Base-by-base conservation (phyloP, 2,113 vertebrate species). In the Tor tambroides region DNA sequence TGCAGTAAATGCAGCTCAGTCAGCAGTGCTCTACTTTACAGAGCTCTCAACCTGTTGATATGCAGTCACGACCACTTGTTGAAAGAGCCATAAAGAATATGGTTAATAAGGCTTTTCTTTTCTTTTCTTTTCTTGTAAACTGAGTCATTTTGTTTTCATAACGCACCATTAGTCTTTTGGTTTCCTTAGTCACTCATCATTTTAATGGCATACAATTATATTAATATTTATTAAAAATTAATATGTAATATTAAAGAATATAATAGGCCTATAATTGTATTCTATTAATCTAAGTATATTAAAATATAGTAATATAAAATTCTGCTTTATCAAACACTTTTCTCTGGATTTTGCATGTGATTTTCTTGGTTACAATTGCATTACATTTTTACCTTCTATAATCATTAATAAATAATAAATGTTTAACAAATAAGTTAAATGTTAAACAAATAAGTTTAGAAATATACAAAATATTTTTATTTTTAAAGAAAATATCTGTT, bases 11-110 rank as follows among this genome's bases (percentile, higher is more conserved):
- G 56, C 56, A 80, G 26, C 26, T 83, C 43, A 71, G 59, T 46
- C 23, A 63, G n/a, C 7, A 49, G 35, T 67, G 54, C 63, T 82
- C 26, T 4, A 23, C 38, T 65, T 63, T n/a, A 17, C 51, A 46
- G 7, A 54, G 61, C 26, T 71, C 65, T 83, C 63, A 75, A 85
- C 85, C 88, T 89, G 85, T 89, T 87, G 85, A 72, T 76, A 14
- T 38, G 5, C 21, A 67, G 7, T 49, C 35, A 43, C 17, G 38
- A 56, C 51, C 54, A 79, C 80, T 80, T 86, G 85, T 84, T 89
- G 85, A 83, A 79, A 79, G 56, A 26, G 15, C 28, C 32, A 5
- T n/a, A n/a, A n/a, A 59, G 11, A 61, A 23, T 43, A n/a, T 26
- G 2, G 21, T n/a, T n/a, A n/a, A n/a, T n/a, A n/a, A 12, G 3